Base-by-base conservation (phyloP, 2,888 invertebrate genomes). In the Platycnemis pennipes region DNA sequence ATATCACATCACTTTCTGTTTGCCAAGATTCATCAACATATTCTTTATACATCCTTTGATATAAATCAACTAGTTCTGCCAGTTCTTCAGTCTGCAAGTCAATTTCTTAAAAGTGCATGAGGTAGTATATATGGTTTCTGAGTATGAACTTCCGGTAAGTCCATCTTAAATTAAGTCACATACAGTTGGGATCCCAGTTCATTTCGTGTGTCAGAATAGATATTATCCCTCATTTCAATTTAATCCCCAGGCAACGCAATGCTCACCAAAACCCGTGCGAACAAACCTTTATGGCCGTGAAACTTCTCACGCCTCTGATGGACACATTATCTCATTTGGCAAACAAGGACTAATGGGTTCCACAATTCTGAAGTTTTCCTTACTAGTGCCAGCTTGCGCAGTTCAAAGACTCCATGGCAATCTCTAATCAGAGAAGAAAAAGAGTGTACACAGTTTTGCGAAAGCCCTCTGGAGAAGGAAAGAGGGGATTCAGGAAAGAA, bases 321-420 rank as follows among this genome's bases (percentile, higher is more conserved):
- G 37, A 13, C 37, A 16, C 77, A 77, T 31, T 13, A 77, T 77
- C 11, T 77, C 77, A 77, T 77, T 77, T 77, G 26, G 37, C 77
- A 77, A 37, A 37, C 63, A 69, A 63, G 13, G 44, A 63, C 91
- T 63, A 91, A 91, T 91, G 44, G 91, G 44, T 69, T 69, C 63
- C 44, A 69, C 37, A 77, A 37, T 31, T 77, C 77, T 77, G 77
- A 37, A 7, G 37, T 77, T 77, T 77, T 77, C 37, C 31, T 2
- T 31, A 13, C 37, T 37, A 31, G 63, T 42, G 44, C 63, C 45
- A 44, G 63, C 44, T 91, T 91, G 26, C 44, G 42, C 44, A 63
- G 91, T n/a, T n/a, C 91, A 44, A 69, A 63, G 44, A n/a, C 63
- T 42, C n/a, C 63, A 26, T 69, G 31, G 19, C 46, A 37, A 42